Evolutionary conservation across 2,888 invertebrate species (phyloP), one percentile per base, ranked within the genome.

Genomic region (Archips xylosteana): DNA sequence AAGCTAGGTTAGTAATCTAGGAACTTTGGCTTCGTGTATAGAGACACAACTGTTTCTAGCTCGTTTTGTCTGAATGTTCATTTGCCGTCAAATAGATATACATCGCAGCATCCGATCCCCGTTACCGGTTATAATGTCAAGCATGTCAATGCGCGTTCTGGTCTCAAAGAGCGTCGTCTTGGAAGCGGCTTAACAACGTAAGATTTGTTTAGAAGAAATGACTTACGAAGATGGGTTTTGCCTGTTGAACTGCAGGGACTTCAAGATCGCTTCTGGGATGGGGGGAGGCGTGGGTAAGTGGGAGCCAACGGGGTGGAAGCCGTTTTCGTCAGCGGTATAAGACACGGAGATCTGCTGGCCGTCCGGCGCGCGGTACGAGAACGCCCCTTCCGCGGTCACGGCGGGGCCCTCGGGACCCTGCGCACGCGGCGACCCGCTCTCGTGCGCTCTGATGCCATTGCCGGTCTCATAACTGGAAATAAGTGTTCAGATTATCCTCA

Each of bases 271-370:
- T 57, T 93, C 95, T 2, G 95, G 95, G 78, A 95, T 95, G 15
- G 95, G 95, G 3, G 95, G 95, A 2, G 95, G 94, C 0, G 95
- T 95, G 64, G 95, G 95, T 36, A 95, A 86, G 82, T 95, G 95
- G 0, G 94, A 93, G 72, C 95, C 95, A 75, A 85, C 90, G 64
- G 96, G 95, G 82, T 95, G 95, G 91, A 96, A 96, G 73, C 96
- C 96, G 81, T 96, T 96, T 85, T 96, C 96, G 81, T 96, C 96
- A 59, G 96, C 96, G 63, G 95, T 92, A 89, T 96, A 96, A n/a
- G 95, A 91, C 71, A 96, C 87, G 47, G 95, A 94, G 80, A 96
- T 93, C 77, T 95, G 90, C 77, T 95, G 94, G 65, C 96, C 96
- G 79, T 96, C 96, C 2, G 96, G 96, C 1, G 96, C 95, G 39